Base-by-base conservation (phyloP, 2,797 vertebrate species). In the Anableps anableps region DNA sequence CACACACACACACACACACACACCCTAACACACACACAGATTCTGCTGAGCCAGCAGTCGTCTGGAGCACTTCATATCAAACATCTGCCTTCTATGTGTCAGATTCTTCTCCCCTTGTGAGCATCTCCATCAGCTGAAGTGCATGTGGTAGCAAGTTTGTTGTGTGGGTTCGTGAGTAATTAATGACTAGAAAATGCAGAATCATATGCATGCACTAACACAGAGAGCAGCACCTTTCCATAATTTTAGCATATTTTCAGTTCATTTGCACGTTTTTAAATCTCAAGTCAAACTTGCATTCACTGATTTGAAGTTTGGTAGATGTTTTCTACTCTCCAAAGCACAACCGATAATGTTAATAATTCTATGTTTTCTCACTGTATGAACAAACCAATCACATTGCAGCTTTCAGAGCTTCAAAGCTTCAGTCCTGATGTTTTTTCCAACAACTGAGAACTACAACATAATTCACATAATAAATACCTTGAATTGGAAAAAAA, bases 31-130 rank as follows among this genome's bases (percentile, higher is more conserved):
- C 58, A 34, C 74, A 48, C 11, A 19, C 11, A 75, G 4, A 82
- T 73, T 81, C 70, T 90, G 89, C 88, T 90, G 85, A 88, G 72
- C 74, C 85, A 78, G 89, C 89, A 83, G 9, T 80, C 81, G 78
- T 85, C 81, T 83, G 75, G 80, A 74, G 80, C 77, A 74, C 81
- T 88, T 80, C 81, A 75, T 74, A 83, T 89, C 85, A 87, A 87
- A 82, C 83, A 77, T 82, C 78, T 80, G 81, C 72, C 71, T 83
- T 77, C 75, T 75, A 31, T 70, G 82, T 79, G 82, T 74, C 34
- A 43, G 23, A 7, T 74, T 36, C 29, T 10, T 51, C 41, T 79
- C 31, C 43, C 3, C 51, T 72, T 72, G 72, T 62, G 74, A 78
- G 26, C 17, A 47, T 71, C 64, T 74, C 34, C 34, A 48, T 71